These are phyloP conservation scores for Polylopha cassiicola DNA, from an alignment of 2,888 invertebrate genomes.

Conservation along the genomic window DNA sequence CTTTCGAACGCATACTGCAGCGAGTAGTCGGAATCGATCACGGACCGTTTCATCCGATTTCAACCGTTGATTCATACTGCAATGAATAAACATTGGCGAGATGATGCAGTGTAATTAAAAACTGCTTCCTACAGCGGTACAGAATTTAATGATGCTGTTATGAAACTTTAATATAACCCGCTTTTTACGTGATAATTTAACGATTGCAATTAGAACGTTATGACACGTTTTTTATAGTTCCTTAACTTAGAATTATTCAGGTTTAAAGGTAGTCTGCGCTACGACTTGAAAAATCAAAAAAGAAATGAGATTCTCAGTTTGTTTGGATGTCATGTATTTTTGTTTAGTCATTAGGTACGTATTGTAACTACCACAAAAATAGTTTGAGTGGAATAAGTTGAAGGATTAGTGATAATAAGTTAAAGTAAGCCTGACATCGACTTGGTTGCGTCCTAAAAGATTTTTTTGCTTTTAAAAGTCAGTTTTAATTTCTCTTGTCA, in stretches of 20 bases:
- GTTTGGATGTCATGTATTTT: no score
- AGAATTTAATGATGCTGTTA: conserved; percentile 15
- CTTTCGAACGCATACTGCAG: conserved; percentile 48
- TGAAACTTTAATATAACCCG: conserved; percentile 11
- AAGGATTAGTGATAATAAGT: no score
- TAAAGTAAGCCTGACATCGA: no score
- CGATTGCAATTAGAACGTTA: conserved; percentile 5
- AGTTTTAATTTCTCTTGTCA: neutral
- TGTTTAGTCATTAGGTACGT: no score
- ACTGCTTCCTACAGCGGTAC: conserved; percentile 12
- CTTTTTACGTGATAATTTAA: neutral
- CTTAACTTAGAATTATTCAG: conserved; percentile 1
- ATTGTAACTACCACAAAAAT: no score
- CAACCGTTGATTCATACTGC: conserved; percentile 42
- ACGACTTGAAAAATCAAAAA: no score
- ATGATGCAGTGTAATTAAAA: conserved; percentile 33
- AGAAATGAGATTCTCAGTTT: no score
- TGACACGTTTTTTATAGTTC: conserved; percentile 2
- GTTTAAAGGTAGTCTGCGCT: conserved; percentile 3
- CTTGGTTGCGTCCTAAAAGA: no score
- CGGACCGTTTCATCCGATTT: conserved; percentile 27
- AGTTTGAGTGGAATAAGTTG: no score
- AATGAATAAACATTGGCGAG: conserved; percentile 35
- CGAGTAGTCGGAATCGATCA: conserved; percentile 43
- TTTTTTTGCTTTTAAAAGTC: neutral